phyloP scores from a whole-genome alignment of 2,888 invertebrate species.

The Philereme transversata region DNA sequence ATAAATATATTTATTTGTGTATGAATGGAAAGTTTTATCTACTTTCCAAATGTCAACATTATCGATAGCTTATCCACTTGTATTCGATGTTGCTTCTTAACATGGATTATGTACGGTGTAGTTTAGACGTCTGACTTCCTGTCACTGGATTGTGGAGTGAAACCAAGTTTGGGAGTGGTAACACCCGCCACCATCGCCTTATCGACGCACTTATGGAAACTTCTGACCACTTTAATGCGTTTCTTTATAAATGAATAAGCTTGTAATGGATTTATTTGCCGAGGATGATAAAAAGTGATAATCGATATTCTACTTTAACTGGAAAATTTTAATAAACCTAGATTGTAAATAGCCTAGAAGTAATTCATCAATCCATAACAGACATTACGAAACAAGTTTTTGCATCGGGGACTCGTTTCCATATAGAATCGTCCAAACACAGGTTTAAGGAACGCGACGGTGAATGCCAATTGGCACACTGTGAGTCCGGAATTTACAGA shows the following conservation, averaged over 20 bases:
- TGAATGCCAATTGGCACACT: slow-evolving; percentile 67
- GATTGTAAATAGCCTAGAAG: not conserved
- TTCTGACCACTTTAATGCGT: slow-evolving; percentile 58
- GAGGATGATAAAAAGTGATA: not conserved
- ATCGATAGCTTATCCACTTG: slow-evolving; percentile 29
- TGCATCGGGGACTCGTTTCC: slow-evolving; percentile 9
- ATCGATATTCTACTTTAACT: not conserved
- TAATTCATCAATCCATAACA: not conserved
- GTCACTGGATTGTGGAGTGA: slow-evolving; percentile 34
- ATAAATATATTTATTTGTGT: no score
- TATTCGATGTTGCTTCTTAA: slow-evolving; percentile 29
- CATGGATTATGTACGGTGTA: slow-evolving; percentile 31
- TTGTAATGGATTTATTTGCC: slow-evolving; percentile 33
- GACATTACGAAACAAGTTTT: slow-evolving; percentile 3
- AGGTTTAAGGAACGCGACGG: slow-evolving; percentile 44
- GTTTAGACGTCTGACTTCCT: slow-evolving; percentile 41
- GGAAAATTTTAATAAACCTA: not conserved
- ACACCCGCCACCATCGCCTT: slow-evolving; percentile 46
- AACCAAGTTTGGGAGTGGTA: slow-evolving; percentile 56
- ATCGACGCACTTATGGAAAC: slow-evolving; percentile 69
- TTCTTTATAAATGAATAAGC: slow-evolving; percentile 45
- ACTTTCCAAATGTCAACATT: slow-evolving; percentile 34
- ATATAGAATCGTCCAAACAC: slow-evolving; percentile 35
- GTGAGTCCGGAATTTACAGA: slow-evolving; percentile 45
- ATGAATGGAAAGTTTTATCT: slow-evolving; percentile 11